Evolutionary conservation across 2,113 vertebrate genomes (phyloP), one percentile per base, ranked within the genome.

Genomic region (Microcebus jonahi): DNA sequence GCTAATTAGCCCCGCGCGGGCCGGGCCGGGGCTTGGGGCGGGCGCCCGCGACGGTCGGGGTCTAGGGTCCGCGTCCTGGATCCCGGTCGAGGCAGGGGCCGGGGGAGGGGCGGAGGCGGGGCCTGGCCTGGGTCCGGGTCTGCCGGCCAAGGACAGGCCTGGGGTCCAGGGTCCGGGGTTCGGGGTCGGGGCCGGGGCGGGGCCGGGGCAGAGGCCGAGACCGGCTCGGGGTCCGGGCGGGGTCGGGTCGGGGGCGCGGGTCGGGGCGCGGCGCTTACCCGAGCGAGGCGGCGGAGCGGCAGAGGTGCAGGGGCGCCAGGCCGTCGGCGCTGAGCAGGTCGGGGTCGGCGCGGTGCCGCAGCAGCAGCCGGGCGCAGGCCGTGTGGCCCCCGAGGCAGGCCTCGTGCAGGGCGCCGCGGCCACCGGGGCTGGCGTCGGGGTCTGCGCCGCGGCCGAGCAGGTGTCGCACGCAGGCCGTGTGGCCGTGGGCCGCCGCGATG

Each of bases 291-390:
- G 2, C 63, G 0, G 75, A 88, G 71, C 95, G 97, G 97, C 99
- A 99, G 88, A 99, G 97, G 95, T 99, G 99, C 93, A 99, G 97
- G 0, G 99, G 98, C 27, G 98, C 94, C 91, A 98, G 82, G 17
- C 99, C 99, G 1, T 98, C 95, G 0, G 98, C 96, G 8, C 96
- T 98, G 57, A 5, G 87, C 85, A 98, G 97, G 96, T 98, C 98
- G 15, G 99, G 98, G 34, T 99, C 92, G 0, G 99, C 99, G 7
- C 91, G 61, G 83, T 99, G 85, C 91, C 98, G 98, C 81, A 99
- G 98, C 36, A 99, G 98, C 94, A 99, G 97, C 90, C 97, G 98
- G 0, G 91, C 88, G 12, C 99, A 99, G 91, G 97, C 95, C 0
- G 90, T 15, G 95, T 99, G 98, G 0, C 76, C 97, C 0, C 97